phyloP scores from a whole-genome alignment of 2,888 invertebrate species.

The Cantharis flavilabris region DNA sequence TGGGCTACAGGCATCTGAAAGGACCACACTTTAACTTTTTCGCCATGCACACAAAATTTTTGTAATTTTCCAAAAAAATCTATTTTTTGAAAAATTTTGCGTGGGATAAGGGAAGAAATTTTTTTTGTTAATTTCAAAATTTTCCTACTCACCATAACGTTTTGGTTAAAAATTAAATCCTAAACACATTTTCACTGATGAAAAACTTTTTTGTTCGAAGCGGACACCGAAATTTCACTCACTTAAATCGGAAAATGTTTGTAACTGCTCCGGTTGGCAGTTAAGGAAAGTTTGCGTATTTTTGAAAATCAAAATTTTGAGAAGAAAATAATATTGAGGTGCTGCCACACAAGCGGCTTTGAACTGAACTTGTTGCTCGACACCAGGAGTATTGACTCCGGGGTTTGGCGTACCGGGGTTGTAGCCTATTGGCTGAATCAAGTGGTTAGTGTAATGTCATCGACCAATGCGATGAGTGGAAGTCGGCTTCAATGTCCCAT shows the following conservation, averaged over 20 bases:
- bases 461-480: constrained; percentile 44
- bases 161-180: background rate
- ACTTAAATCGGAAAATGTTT: background rate
- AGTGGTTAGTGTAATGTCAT: constrained; percentile 40
- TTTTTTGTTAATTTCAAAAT: background rate
- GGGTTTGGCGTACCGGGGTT: constrained; percentile 37
- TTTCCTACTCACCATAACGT: background rate
- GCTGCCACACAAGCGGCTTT: constrained; percentile 33
- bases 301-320: constrained; percentile 1
- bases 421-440: constrained; percentile 42
- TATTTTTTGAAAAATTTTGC: too few species aligned
- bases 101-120: too few species aligned
- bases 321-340: constrained; percentile 15
- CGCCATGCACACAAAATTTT: background rate
- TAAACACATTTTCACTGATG: background rate
- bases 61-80: background rate
- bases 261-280: background rate
- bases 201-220: background rate
- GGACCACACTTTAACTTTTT: background rate
- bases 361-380: constrained; percentile 48
- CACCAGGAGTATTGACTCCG: constrained; percentile 46
- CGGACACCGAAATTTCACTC: background rate
- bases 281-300: background rate
- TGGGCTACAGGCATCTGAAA: constrained; percentile 51
- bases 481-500: constrained; percentile 30